phyloP scores from a whole-genome alignment of 2,113 vertebrate species.

The Taxidea taxus region DNA sequence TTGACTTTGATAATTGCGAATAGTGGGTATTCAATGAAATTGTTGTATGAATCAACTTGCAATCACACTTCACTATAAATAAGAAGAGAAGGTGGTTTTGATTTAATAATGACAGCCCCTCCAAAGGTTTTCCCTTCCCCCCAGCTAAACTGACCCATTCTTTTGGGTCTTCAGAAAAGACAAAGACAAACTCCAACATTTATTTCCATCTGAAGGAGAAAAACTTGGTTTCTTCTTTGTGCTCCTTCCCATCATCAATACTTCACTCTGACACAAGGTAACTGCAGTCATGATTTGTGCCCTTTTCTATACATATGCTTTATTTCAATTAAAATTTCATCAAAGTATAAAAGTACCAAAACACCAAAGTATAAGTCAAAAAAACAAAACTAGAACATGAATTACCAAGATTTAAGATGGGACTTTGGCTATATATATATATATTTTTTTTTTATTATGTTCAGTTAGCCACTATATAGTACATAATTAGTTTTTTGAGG shows the following conservation, averaged over 20 bases:
- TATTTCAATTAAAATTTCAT: not conserved
- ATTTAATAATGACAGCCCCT: not conserved
- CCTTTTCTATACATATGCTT: not conserved
- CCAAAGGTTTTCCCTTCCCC: not conserved
- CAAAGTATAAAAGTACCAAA: not conserved
- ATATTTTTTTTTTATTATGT: too few relatives aligned
- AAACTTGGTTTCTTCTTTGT: not conserved
- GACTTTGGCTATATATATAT: not conserved
- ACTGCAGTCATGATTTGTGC: not conserved
- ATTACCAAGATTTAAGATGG: not conserved
- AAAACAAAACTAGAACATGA: not conserved
- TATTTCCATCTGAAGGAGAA: not conserved
- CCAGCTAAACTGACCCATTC: not conserved
- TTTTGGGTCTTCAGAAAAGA: slow-evolving; percentile 7
- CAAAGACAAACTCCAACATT: not conserved
- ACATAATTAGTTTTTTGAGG: not conserved
- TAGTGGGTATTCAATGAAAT: not conserved
- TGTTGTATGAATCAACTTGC: not conserved
- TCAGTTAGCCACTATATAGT: too few relatives aligned
- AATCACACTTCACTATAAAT: not conserved
- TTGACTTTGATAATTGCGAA: not conserved
- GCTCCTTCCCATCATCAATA: not conserved
- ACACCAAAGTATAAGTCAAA: not conserved
- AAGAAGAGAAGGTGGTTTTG: not conserved
- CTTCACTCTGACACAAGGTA: not conserved